Percentiles rank a stretch among this genome's conserved stretches.
Conservation (phyloP, 1,140 invertebrate species). For the Nephotettix cincticeps region DNA sequence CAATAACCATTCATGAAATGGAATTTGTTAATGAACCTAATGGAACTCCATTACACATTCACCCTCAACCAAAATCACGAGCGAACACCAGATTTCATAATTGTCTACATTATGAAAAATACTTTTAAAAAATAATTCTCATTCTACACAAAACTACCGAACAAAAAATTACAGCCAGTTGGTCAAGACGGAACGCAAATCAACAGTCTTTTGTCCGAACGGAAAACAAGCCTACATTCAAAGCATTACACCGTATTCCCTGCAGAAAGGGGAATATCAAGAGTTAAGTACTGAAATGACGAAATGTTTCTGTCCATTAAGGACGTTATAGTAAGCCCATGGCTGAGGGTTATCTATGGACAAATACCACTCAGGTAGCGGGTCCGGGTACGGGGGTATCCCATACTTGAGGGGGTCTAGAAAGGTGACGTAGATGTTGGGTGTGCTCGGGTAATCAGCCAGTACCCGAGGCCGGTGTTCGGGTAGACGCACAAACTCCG, state of each 20-base stretch:
- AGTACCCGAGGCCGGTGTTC: background rate
- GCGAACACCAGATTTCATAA: no score
- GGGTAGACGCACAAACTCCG: background rate
- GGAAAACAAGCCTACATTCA: slow-evolving; percentile 16
- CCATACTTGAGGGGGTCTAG: slow-evolving; percentile 22
- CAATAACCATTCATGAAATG: no score
- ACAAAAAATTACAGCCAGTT: slow-evolving; percentile 14
- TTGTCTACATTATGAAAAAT: slow-evolving; percentile 5
- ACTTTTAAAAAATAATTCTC: slow-evolving; percentile 2
- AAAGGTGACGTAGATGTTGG: slow-evolving; percentile 33
- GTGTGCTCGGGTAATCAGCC: background rate
- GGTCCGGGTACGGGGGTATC: background rate
- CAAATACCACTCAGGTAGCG: slow-evolving; percentile 35
- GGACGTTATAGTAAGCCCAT: slow-evolving; percentile 13
- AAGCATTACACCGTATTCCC: slow-evolving; percentile 23
- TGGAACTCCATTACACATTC: no score
- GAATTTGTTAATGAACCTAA: no score
- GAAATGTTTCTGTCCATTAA: slow-evolving; percentile 30
- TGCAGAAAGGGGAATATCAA: slow-evolving; percentile 32
- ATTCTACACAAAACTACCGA: background rate
- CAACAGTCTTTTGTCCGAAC: no score
- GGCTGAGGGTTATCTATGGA: slow-evolving; percentile 26
- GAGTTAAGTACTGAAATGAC: slow-evolving; percentile 40
- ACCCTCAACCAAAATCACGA: no score
- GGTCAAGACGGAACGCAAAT: background rate